These are phyloP conservation scores for Phymorhynchus buccinoides DNA, from an alignment of 1,140 invertebrate species.

Conservation along the genomic window DNA sequence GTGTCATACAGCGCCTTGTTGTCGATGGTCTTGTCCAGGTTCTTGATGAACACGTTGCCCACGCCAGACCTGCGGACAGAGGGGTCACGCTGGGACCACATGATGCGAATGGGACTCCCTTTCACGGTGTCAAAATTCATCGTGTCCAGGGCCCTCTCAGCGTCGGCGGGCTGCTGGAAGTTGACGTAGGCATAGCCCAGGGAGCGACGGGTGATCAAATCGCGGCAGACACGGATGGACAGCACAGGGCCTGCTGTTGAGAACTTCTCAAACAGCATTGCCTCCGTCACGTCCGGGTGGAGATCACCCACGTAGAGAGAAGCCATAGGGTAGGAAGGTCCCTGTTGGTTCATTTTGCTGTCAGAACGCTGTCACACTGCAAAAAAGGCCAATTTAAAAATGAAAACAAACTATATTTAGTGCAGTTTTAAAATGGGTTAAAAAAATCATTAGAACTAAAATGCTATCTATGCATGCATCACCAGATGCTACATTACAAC, in stretches of 20 bases:
- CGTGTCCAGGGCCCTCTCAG: conserved; percentile 97
- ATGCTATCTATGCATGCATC: not conserved
- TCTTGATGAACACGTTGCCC: conserved; percentile 99
- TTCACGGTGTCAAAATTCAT: conserved; percentile 99
- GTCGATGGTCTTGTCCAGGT: conserved; percentile 97
- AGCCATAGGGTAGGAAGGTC: conserved; percentile 77
- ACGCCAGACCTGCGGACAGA: conserved; percentile 98
- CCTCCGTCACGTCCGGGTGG: conserved; percentile 98
- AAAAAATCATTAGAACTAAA: not conserved
- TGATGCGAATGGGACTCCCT: conserved; percentile 95
- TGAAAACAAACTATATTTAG: conserved; percentile 39
- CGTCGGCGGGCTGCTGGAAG: too few relatives aligned
- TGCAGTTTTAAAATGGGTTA: too few relatives aligned
- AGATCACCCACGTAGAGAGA: conserved; percentile 99
- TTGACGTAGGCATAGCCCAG: conserved; percentile 99
- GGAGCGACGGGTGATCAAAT: conserved; percentile 96
- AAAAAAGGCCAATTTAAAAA: conserved; percentile 76
- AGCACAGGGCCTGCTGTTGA: conserved; percentile 97
- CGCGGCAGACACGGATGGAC: conserved; percentile 98
- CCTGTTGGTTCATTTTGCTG: conserved; percentile 63
- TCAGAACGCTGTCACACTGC: not conserved
- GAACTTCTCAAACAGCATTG: conserved; percentile 99
- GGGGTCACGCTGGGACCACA: conserved; percentile 99
- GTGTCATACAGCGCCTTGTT: conserved; percentile 99
- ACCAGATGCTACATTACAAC: not conserved